phyloP scores from a whole-genome alignment of 2,113 vertebrate species.

The Candoia aspera region DNA sequence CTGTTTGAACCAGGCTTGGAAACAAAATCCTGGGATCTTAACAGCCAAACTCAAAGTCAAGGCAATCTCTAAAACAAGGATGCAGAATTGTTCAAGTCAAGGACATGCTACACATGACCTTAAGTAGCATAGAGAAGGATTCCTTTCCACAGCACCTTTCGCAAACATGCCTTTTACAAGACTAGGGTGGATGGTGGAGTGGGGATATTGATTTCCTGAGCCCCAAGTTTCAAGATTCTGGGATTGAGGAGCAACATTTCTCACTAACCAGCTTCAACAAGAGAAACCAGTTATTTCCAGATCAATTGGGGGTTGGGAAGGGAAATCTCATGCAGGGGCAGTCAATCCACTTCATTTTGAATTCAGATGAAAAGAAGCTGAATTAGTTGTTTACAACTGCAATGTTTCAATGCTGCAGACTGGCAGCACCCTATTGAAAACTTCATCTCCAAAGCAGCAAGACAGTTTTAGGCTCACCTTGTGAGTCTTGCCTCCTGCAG shows the following conservation, averaged over 20 bases:
- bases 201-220: not conserved
- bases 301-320: not conserved
- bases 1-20: not conserved
- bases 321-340: not conserved
- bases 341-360: not conserved
- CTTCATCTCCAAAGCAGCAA: not conserved
- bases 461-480: not conserved
- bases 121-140: not conserved
- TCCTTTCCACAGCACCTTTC: not conserved
- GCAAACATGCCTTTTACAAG: not conserved
- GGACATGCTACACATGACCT: not conserved
- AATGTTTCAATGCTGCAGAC: slow-evolving; percentile 7
- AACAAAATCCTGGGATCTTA: not conserved
- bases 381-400: not conserved
- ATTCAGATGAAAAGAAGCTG: not conserved
- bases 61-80: not conserved
- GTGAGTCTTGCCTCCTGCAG: not conserved
- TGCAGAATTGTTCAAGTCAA: not conserved
- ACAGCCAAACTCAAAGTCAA: not conserved
- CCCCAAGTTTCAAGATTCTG: not conserved
- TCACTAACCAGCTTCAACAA: not conserved
- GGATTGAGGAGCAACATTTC: not conserved
- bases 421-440: not conserved
- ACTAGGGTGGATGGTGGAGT: not conserved
- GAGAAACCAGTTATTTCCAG: not conserved